Base-by-base conservation (phyloP, 2,797 vertebrate species). In the Galaxias olidus region DNA sequence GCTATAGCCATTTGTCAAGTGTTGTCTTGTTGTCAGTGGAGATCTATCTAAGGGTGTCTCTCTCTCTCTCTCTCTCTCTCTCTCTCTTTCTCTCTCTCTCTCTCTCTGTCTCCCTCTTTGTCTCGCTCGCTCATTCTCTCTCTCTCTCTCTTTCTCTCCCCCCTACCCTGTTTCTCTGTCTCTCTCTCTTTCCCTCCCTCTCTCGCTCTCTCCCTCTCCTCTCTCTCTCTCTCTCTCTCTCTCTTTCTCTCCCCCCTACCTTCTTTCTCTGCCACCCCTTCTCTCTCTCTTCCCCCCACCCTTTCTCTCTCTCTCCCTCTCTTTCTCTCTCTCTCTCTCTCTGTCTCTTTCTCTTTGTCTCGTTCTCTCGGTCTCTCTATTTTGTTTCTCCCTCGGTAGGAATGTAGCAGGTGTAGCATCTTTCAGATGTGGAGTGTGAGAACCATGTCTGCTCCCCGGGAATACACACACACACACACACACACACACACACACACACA, bases 381-480 rank as follows among this genome's bases (percentile, higher is more conserved):
- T n/a, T n/a, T n/a, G n/a, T n/a, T n/a, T n/a, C n/a, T n/a, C n/a
- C n/a, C n/a, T n/a, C n/a, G n/a, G n/a, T n/a, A n/a, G n/a, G n/a
- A n/a, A n/a, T n/a, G n/a, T 6, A 6, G 30, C 30, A 30, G 2
- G 30, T 30, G 30, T 30, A 30, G 30, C 30, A 30, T 41, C 58
- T 46, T 55, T 51, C 44, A 54, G 57, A 44, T 66, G 10, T 64
- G 53, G 62, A 42, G 71, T 58, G 59, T 0, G 53, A 53, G 10
- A 61, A 48, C 17, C 44, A 9, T 69, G 53, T 40, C 45, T 30
- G 6, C 30, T 30, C 30, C 30, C 2, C 30, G 6, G 30, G 30
- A 30, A 30, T 6, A 30, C 30, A 30, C 30, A 30, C 30, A 30
- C 30, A 30, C 30, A 30, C 30, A 30, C 30, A 30, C 30, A 30